Evolutionary conservation across 2,113 vertebrate genomes (phyloP), one percentile per base, ranked within the genome.

Genomic region (Podarcis raffonei): DNA sequence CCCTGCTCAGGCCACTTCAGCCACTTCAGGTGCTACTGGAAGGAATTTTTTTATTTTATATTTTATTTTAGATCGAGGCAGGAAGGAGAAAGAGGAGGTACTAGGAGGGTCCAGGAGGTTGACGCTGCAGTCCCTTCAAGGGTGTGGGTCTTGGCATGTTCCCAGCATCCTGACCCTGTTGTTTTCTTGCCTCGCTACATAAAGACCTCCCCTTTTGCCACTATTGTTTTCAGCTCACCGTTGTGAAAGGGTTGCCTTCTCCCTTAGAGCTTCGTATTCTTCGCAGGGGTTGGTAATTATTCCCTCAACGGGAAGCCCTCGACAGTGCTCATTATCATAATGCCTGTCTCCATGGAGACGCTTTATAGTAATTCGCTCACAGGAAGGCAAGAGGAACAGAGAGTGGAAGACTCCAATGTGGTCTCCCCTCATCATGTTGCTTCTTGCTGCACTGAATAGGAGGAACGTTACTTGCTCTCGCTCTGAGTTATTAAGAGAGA

Each of bases 401-500:
- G 84, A 89, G 80, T 35, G 89, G 84, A 85, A 93, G 91, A 59
- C 83, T 90, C 57, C 30, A 53, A 71, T 15, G n/a, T n/a, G 18
- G 25, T 3, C 20, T 7, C 30, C 6, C 7, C 3, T 90, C 86
- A 83, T 87, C 79, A 90, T 93, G 92, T 93, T 93, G 88, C 90
- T 93, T 91, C 82, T 5, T 35, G 85, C 89, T 53, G 81, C 89
- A 77, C 84, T 88, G 91, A 94, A 93, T 23, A 89, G 87, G 87
- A 94, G 15, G 5, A 87, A 91, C 90, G 81, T 85, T 91, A 90
- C 22, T 32, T 35, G 77, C 91, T 82, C 89, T 92, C 93, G 91
- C 92, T 62, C 89, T 87, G 92, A 94, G 85, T 92, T 93, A 91
- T 95, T 96, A 93, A 90, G 91, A 95, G 94, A 95, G 94, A 93